A percentile compares a stretch with the other conserved stretches of the same genome.
phyloP scores from a whole-genome alignment of 2,797 vertebrate species.

The Triplophysa bombifrons region DNA sequence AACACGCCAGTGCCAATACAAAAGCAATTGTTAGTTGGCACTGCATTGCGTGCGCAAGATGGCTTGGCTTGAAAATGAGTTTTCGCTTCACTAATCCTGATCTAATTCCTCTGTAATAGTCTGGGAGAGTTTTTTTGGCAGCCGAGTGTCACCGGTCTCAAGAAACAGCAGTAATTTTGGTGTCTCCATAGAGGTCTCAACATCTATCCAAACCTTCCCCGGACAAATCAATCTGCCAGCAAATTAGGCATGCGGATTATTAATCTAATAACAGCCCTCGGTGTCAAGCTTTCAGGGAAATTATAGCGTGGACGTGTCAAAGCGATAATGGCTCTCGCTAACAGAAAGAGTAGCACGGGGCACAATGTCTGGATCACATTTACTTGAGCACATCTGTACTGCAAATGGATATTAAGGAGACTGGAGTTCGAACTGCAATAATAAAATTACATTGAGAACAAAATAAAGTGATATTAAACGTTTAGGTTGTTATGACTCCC shows the following conservation, averaged over 20 bases:
- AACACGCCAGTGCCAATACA: no score
- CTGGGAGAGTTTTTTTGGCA: slow-evolving; percentile 49
- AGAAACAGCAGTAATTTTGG: slow-evolving; percentile 34
- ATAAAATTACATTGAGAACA: neutral
- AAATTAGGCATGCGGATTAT: slow-evolving; percentile 53
- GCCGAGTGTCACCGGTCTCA: slow-evolving; percentile 33
- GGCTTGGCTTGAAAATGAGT: slow-evolving; percentile 21
- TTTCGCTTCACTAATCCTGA: slow-evolving; percentile 37
- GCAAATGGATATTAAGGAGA: neutral
- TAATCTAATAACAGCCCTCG: slow-evolving; percentile 54
- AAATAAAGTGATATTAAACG: neutral
- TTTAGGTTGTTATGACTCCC: neutral
- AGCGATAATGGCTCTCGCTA: neutral
- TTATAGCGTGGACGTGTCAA: slow-evolving; percentile 43
- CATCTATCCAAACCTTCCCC: slow-evolving; percentile 31
- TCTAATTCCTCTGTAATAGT: slow-evolving; percentile 43
- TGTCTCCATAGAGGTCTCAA: slow-evolving; percentile 43
- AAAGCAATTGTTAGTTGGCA: neutral
- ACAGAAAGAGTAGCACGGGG: slow-evolving; percentile 15
- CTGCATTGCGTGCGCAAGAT: neutral
- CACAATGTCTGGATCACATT: neutral
- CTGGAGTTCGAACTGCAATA: neutral
- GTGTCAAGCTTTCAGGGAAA: slow-evolving; percentile 46
- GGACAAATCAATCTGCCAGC: slow-evolving; percentile 51
- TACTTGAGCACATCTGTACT: neutral